Base-by-base conservation (phyloP, 2,888 invertebrate species). In the Andrena haemorrhoa region DNA sequence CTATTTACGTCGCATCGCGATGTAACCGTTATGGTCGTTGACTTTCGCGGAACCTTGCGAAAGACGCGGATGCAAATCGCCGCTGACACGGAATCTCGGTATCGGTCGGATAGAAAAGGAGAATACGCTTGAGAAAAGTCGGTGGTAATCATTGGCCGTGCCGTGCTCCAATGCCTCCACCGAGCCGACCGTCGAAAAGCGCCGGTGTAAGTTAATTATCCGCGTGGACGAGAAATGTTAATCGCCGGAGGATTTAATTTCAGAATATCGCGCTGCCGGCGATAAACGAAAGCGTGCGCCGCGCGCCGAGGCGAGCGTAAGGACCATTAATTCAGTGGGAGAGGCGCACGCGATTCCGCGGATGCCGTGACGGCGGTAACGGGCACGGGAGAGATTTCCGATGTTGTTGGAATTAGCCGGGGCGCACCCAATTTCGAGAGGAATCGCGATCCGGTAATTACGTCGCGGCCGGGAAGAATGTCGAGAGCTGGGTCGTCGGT, bases 21-120 rank as follows among this genome's bases (percentile, higher is more conserved):
- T 49, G 80, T 41, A 74, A 75, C 77, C 77, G 81, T 81, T 75
- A 81, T 84, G 84, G 80, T 81, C 86, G 68, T 84, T 86, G 78
- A 81, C 81, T 78, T 87, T 75, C 63, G 75, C 66, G 58, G 70
- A 65, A 60, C 35, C 68, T 65, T 60, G 72, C 79, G 49, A 75
- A 74, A 74, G 73, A 76, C 49, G 65, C 68, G 51, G 75, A 78
- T 74, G 75, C 78, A 73, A 81, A 84, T 80, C 68, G 16, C 10
- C n/a, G 53, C 31, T 72, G 51, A 68, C 61, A 29, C 41, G 65
- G 29, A 70, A 64, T 64, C 71, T 70, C 8, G 63, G 63, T 23
- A 33, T 53, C 35, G 7, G 6, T 66, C 35, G 7, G 2, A 16
- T 5, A 26, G 6, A 6, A 35, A 33, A 69, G 73, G 69, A 47